These are phyloP conservation scores for Anguilla rostrata DNA, from an alignment of 2,113 vertebrate genomes.

Conservation along the genomic window DNA sequence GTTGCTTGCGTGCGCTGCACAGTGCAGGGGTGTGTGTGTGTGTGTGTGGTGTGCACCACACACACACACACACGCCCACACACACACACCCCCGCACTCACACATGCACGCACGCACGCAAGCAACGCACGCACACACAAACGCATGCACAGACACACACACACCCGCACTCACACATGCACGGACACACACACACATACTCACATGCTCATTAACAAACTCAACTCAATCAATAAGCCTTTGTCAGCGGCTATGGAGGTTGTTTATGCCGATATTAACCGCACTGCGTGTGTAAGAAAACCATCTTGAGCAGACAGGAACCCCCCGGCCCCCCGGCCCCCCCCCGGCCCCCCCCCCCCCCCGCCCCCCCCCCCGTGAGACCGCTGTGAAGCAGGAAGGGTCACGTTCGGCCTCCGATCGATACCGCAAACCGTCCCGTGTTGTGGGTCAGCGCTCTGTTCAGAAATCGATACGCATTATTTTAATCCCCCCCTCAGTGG, in stretches of 20 bases:
- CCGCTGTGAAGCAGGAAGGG: background rate
- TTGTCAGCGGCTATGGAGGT: background rate
- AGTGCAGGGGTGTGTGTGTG: too few relatives aligned
- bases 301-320: background rate
- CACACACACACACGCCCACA: constrained; percentile 6
- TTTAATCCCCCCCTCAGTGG: background rate
- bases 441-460: background rate
- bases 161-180: background rate
- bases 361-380: background rate
- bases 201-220: background rate
- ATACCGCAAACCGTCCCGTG: background rate
- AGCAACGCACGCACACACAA: background rate
- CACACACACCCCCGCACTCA: background rate
- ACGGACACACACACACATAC: constrained; percentile 17
- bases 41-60: too few relatives aligned
- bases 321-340: too few relatives aligned
- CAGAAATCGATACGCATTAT: background rate
- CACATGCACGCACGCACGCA: too few relatives aligned
- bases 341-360: too few relatives aligned
- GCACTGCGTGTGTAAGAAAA: background rate
- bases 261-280: background rate
- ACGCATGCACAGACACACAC: background rate
- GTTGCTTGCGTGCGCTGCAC: too few relatives aligned
- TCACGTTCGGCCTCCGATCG: background rate
- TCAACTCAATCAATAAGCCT: background rate